Percentiles rank a stretch among this genome's conserved stretches.
Conservation (phyloP, 2,888 invertebrate genomes). For the Agonopterix arenella region DNA sequence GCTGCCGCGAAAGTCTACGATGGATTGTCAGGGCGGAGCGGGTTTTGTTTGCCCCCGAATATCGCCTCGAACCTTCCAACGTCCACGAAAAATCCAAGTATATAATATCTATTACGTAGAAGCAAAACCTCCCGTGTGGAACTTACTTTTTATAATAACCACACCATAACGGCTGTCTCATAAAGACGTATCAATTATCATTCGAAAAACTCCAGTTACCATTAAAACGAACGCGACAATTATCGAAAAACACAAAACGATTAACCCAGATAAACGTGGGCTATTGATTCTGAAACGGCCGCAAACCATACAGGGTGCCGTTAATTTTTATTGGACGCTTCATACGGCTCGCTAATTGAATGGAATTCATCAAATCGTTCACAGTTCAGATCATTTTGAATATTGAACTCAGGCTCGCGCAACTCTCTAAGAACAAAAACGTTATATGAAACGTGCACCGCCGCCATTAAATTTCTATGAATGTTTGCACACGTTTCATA, state of each 20-base stretch:
- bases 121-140: too few relatives aligned
- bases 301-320: constrained; percentile 28
- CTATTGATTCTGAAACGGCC: constrained; percentile 31
- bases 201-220: constrained; percentile 7
- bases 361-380: constrained; percentile 29
- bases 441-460: too few relatives aligned
- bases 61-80: too few relatives aligned
- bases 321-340: constrained; percentile 43
- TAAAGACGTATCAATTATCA: constrained; percentile 6
- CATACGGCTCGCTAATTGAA: constrained; percentile 40
- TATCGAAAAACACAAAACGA: constrained; percentile 41
- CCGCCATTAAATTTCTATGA: too few relatives aligned
- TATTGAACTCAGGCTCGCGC: too few relatives aligned
- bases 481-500: too few relatives aligned
- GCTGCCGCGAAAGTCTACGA: too few relatives aligned
- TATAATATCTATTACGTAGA: too few relatives aligned
- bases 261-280: constrained; percentile 39
- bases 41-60: too few relatives aligned
- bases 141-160: neutral
- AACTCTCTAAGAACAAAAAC: too few relatives aligned
- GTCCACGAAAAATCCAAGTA: too few relatives aligned
- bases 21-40: too few relatives aligned
- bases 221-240: constrained; percentile 38
- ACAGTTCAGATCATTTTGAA: neutral
- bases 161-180: neutral